Evolutionary conservation across 2,797 vertebrate genomes (phyloP).

Genomic region (Emys orbicularis): DNA sequence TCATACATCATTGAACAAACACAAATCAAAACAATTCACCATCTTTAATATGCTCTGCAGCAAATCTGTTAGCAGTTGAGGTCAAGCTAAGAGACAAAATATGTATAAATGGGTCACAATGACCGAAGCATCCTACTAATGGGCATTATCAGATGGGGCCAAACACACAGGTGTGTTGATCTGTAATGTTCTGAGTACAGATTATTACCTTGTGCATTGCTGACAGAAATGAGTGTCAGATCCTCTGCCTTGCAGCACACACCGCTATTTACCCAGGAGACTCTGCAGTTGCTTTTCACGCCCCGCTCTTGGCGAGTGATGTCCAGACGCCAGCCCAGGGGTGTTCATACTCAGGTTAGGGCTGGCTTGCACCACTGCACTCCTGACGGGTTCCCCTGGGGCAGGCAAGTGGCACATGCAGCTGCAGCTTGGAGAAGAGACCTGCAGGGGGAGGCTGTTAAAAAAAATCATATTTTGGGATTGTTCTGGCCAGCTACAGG

Average conservation of each 20-base stretch:
- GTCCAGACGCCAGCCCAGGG: not conserved
- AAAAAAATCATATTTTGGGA: not conserved
- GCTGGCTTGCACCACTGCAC: not conserved
- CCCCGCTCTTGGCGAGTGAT: not conserved
- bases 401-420: fast-evolving
- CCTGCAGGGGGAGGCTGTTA: not conserved
- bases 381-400: not conserved
- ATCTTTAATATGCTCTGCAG: not conserved
- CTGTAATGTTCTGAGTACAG: not conserved
- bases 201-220: not conserved
- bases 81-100: not conserved
- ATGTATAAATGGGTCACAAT: not conserved
- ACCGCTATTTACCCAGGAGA: not conserved
- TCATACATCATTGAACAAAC: not conserved
- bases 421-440: not conserved
- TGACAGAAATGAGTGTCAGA: not conserved
- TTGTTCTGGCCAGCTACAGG: not conserved
- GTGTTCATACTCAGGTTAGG: not conserved
- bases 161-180: not conserved
- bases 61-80: not conserved
- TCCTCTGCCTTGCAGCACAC: not conserved
- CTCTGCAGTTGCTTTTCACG: not conserved
- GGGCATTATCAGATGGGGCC: not conserved
- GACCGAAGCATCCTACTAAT: not conserved
- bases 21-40: not conserved